phyloP scores from a whole-genome alignment of 1,140 invertebrate species.

The Lepidurus couesii region DNA sequence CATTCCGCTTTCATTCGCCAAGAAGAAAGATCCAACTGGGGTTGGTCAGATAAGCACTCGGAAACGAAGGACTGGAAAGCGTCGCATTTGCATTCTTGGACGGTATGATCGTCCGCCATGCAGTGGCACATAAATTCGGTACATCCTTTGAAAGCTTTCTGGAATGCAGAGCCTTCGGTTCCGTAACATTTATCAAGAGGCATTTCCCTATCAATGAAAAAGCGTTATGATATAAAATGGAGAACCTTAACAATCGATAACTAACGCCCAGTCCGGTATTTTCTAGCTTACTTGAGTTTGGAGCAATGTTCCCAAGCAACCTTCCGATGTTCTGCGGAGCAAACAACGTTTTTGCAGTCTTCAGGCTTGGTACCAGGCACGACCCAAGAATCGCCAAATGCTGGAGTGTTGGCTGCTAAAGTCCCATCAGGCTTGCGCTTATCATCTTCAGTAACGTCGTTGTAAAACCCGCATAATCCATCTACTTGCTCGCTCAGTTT shows the following conservation, averaged over 20 bases:
- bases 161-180: constrained; percentile 52
- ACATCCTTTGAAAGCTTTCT: constrained; percentile 63
- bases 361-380: constrained; percentile 46
- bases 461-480: constrained; percentile 71
- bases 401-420: constrained; percentile 54
- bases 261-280: neutral
- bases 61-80: constrained; percentile 61
- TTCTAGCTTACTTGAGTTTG: constrained; percentile 40
- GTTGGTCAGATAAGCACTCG: constrained; percentile 60
- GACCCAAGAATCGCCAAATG: constrained; percentile 69
- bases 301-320: constrained; percentile 59
- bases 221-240: constrained; percentile 24
- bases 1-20: constrained; percentile 67
- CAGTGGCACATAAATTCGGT: constrained; percentile 67
- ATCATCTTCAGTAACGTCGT: constrained; percentile 59
- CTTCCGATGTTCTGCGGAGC: constrained; percentile 53
- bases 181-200: constrained; percentile 55
- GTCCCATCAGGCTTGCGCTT: constrained; percentile 60
- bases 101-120: constrained; percentile 41
- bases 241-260: neutral
- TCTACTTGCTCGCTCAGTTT: constrained; percentile 57
- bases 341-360: constrained; percentile 52
- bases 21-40: constrained; percentile 54
- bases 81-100: constrained; percentile 59
- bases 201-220: constrained; percentile 48